Evolutionary conservation across 2,797 vertebrate species (phyloP).

Genomic region (Notamacropus eugenii): DNA sequence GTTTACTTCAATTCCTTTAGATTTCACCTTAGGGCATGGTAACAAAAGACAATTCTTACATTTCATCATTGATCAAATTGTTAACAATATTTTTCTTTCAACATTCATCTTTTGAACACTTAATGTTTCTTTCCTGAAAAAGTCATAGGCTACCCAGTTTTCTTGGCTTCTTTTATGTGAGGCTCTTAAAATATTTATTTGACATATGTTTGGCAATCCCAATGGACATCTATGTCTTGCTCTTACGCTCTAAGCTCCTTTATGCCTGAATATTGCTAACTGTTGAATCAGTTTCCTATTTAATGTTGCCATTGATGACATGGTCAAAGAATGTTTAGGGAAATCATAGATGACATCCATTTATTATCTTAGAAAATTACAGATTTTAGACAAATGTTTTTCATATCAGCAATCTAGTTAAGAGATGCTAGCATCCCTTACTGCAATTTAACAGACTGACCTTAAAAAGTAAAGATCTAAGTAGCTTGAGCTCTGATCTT

Average conservation of each 20-base stretch:
- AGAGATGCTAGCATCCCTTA: background rate
- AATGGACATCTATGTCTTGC: background rate
- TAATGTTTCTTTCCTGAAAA: constrained; percentile 41
- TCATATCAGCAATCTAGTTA: background rate
- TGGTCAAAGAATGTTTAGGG: background rate
- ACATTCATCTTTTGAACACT: constrained; percentile 49
- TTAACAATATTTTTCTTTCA: constrained; percentile 46
- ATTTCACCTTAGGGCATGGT: constrained; percentile 41
- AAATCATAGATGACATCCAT: background rate
- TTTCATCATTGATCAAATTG: constrained; percentile 16
- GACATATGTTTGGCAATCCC: background rate
- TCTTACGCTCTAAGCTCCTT: background rate
- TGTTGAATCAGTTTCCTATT: background rate
- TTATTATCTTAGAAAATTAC: background rate
- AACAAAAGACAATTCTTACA: constrained; percentile 43
- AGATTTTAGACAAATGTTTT: background rate
- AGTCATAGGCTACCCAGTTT: constrained; percentile 57
- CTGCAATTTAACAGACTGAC: background rate
- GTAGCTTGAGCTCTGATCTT: background rate
- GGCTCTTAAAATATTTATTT: background rate
- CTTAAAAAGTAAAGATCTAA: background rate
- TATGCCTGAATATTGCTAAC: background rate
- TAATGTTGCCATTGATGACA: background rate
- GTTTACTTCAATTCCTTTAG: constrained; percentile 5
- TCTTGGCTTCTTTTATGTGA: background rate